Evolutionary conservation across 2,113 vertebrate species (phyloP).

Genomic region (Taurulus bubalis): DNA sequence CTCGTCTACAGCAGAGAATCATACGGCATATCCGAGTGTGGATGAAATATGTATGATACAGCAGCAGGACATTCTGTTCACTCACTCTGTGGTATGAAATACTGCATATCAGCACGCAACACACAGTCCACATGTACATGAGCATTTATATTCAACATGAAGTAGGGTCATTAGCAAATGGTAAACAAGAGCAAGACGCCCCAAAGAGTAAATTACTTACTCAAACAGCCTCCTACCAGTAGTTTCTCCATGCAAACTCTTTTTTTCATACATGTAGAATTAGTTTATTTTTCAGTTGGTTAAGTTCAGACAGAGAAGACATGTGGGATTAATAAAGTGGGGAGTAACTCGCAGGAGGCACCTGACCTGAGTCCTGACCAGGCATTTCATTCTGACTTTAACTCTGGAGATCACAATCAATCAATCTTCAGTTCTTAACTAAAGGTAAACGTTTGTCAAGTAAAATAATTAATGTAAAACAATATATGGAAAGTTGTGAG

Average conservation of each 20-base stretch:
- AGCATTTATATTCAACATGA: neutral
- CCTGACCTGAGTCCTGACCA: constrained; percentile 13
- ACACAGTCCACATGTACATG: neutral
- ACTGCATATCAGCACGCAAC: neutral
- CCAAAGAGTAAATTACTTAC: neutral
- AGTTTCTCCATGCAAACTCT: neutral
- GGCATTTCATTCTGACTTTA: constrained; percentile 31
- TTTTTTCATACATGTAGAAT: constrained; percentile 3
- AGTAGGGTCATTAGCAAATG: constrained; percentile 2
- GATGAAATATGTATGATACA: constrained; percentile 57
- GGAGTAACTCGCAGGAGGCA: neutral
- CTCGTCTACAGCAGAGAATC: constrained; percentile 12
- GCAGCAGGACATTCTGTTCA: constrained; percentile 19
- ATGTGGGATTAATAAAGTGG: constrained; percentile 37
- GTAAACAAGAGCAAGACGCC: constrained; percentile 1
- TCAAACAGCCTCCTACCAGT: neutral
- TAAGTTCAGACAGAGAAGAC: neutral
- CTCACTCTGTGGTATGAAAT: neutral
- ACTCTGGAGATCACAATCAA: neutral
- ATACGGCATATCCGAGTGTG: constrained; percentile 29
- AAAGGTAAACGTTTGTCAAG: neutral
- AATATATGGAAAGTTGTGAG: neutral
- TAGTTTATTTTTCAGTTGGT: neutral
- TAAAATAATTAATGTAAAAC: neutral
- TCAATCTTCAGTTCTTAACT: neutral